Base-by-base conservation (phyloP, 2,113 vertebrate genomes). In the Anguilla rostrata region DNA sequence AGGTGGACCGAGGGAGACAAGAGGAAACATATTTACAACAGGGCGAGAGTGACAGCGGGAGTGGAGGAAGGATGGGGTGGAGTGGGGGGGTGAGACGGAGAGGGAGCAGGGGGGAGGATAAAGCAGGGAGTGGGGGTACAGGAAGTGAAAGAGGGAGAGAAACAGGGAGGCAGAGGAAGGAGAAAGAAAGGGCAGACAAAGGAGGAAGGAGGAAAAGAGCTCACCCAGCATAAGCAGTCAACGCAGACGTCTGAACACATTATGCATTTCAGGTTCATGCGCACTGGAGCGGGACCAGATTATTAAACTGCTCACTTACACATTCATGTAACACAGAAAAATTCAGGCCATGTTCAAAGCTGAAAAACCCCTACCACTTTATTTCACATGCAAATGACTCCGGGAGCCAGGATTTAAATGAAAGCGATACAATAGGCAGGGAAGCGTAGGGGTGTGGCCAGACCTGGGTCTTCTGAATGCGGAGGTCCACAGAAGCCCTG, bases 401-500 rank as follows among this genome's bases (percentile, higher is more conserved):
- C 71, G 11, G 71, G 71, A 34, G n/a, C 71, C 26, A 3, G 71
- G 11, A 34, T 53, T 16, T 15, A 39, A 57, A 57, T 57, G 26
- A 56, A 18, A 83, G 20, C 2, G 16, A 53, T 15, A 34, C 49
- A 34, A 43, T 20, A 8, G 53, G 7, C 20, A 20, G 3, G 34
- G 41, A 60, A 43, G 15, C 40, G 29, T 49, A 86, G 39, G 34
- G 63, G 49, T 49, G 8, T 29, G 26, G 56, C 5, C 94, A 83
- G 83, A 99, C 98, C 98, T 99, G 98, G 46, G 97, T 97, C 93
- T 96, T 97, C n/a, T 98, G 97, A 91, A 99, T 98, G 89, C 98
- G 95, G 71, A 96, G 92, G 88, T 98, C 96, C 71, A 97, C 97
- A 0, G 97, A 97, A 0, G 95, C 91, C 53, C 95, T 92, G 90